Base-by-base conservation (phyloP, 2,113 vertebrate species). In the Collichthys lucidus region DNA sequence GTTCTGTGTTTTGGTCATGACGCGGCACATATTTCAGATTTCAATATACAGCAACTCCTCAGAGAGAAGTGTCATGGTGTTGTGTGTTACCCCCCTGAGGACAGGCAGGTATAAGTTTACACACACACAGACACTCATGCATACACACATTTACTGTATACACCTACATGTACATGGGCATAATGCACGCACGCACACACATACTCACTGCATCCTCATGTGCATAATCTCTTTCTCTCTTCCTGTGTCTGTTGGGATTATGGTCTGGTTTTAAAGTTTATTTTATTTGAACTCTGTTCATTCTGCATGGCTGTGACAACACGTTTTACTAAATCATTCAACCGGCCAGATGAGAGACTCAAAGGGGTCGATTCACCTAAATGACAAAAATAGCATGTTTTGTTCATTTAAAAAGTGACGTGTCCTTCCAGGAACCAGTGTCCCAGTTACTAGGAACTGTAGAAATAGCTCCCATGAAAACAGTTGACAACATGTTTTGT, bases 21-120 rank as follows among this genome's bases (percentile, higher is more conserved):
- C 83, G 85, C 44, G 61, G 80, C 80, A 86, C 89, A 89, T 93
- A 86, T 93, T 92, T 92, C 84, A 88, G 71, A 84, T 91, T 88
- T 93, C 85, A 89, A 86, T 92, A 77, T 90, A 70, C 80, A 61
- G 86, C 53, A 46, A 56, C 70, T 91, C 91, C 89, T 85, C 70
- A 35, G 89, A 91, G 86, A 84, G 72, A 84, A 59, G 77, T 82
- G 82, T 90, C 88, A 89, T 59, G 74, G 77, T n/a, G 31, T 85
- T 90, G 66, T 89, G 67, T 56, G 70, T 90, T 94, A 82, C 91
- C 61, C 88, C 84, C 89, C 83, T 15, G 74, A 88, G 90, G 89
- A 75, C 70, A 75, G 22, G 22, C 61, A 2, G 75, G 89, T 89
- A 64, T 92, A 69, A 0, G 68, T 55, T 92, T 91, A 79, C 90